Conservation (phyloP, 2,888 invertebrate genomes). For the Thera obeliscata region DNA sequence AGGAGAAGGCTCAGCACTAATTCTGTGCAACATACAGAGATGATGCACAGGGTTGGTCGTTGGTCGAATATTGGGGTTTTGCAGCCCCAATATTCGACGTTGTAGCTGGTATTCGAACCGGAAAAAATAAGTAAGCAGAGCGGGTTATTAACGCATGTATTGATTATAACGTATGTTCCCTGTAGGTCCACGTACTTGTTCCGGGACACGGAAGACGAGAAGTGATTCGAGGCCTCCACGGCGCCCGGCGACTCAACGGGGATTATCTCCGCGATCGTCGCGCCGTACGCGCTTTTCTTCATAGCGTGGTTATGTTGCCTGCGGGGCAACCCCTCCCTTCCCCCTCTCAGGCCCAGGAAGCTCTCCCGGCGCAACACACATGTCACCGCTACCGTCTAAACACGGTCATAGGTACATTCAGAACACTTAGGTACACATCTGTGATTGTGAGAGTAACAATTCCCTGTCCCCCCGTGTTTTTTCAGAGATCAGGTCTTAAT, state of each 20-base stretch:
- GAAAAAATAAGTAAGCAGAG: no score
- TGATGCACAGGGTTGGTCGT: no score
- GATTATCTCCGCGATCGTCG: constrained; percentile 64
- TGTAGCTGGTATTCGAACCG: no score
- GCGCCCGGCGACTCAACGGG: constrained; percentile 70
- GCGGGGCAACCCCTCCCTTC: constrained; percentile 40
- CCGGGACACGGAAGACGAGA: constrained; percentile 90
- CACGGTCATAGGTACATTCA: constrained; percentile 1
- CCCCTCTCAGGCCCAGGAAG: constrained; percentile 24
- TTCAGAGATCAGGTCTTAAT: neutral
- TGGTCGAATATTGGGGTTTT: no score
- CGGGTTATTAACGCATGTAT: no score
- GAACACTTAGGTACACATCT: constrained; percentile 8
- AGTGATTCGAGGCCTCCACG: constrained; percentile 76
- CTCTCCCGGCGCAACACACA: constrained; percentile 19
- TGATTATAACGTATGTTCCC: neutral
- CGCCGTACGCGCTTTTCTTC: constrained; percentile 70
- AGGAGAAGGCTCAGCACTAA: no score
- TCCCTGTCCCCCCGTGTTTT: constrained; percentile 5
- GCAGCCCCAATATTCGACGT: no score
- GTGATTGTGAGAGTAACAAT: constrained; percentile 1
- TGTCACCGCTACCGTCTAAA: constrained; percentile 21
- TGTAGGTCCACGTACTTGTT: constrained; percentile 94
- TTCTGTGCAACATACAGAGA: no score
- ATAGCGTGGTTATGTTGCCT: constrained; percentile 65